These are phyloP conservation scores for Heliopora coerulea DNA, from an alignment of 92 coral and sea anemone species.

Conservation along the genomic window DNA sequence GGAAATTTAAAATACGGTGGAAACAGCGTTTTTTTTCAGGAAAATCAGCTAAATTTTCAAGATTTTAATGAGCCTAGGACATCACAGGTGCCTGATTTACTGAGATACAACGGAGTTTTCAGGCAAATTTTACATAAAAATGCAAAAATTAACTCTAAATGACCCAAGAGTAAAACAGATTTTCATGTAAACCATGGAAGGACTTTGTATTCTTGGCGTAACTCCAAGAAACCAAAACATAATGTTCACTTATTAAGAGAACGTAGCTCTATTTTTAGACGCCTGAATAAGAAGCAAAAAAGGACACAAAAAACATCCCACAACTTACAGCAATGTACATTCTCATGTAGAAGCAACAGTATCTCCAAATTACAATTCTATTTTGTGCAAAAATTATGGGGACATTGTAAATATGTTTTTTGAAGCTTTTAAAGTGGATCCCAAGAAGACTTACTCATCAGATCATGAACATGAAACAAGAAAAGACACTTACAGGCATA, in stretches of 20 bases:
- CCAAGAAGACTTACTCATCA: constrained; percentile 62
- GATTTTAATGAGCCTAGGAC: too few species aligned
- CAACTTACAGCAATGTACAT: neutral
- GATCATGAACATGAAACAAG: constrained; percentile 80
- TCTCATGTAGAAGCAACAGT: constrained; percentile 8
- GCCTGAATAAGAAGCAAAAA: neutral
- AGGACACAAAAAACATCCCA: neutral
- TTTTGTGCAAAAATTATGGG: constrained; percentile 73
- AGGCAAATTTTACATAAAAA: too few species aligned
- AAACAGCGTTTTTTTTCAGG: too few species aligned
- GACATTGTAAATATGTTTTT: constrained; percentile 73
- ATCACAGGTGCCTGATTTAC: too few species aligned
- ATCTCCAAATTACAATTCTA: constrained; percentile 27
- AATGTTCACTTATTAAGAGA: neutral
- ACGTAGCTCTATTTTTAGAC: neutral
- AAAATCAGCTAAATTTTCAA: too few species aligned
- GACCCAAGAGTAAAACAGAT: neutral
- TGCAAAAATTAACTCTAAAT: too few species aligned
- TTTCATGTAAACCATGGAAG: too few species aligned
- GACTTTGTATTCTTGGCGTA: neutral
- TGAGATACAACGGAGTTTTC: too few species aligned
- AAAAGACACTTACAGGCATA: constrained; percentile 91
- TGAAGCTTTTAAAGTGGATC: constrained; percentile 59
- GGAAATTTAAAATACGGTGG: too few species aligned
- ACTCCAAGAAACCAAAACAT: neutral